Conservation (phyloP, 2,113 vertebrate species). For the Gymnorhina tibicen region DNA sequence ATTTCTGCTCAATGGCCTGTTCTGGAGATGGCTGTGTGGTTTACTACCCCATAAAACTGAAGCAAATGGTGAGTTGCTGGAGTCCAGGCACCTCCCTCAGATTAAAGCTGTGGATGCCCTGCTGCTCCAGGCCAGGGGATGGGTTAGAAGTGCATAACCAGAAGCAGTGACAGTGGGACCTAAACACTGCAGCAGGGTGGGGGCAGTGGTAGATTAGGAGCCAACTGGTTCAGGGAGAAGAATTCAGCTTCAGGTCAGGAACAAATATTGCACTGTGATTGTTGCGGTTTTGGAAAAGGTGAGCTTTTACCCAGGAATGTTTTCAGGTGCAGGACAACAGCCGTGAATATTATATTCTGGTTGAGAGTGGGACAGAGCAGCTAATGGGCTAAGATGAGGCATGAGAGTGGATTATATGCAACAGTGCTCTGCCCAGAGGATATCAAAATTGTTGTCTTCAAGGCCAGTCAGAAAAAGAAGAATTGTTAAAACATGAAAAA, state of each 20-base stretch:
- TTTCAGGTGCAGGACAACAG: neutral
- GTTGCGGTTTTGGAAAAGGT: neutral
- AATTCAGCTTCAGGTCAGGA: neutral
- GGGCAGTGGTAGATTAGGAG: no score
- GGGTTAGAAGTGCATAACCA: neutral
- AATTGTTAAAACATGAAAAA: neutral
- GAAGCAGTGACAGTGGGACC: neutral
- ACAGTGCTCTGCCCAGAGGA: neutral
- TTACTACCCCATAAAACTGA: neutral
- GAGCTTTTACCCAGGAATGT: neutral
- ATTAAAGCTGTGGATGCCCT: neutral
- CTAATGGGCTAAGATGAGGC: neutral
- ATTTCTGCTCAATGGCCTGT: neutral
- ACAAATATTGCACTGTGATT: neutral
- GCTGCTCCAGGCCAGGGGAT: neutral
- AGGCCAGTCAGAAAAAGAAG: neutral
- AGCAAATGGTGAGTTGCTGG: neutral
- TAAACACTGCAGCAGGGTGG: neutral
- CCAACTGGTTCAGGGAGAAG: neutral
- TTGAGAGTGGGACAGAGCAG: neutral
- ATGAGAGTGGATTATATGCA: neutral
- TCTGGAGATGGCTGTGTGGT: neutral
- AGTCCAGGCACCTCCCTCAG: neutral
- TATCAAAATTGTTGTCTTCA: neutral
- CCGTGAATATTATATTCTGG: neutral